phyloP scores from a whole-genome alignment of 1,140 invertebrate genomes.

The Scylla paramamosain region DNA sequence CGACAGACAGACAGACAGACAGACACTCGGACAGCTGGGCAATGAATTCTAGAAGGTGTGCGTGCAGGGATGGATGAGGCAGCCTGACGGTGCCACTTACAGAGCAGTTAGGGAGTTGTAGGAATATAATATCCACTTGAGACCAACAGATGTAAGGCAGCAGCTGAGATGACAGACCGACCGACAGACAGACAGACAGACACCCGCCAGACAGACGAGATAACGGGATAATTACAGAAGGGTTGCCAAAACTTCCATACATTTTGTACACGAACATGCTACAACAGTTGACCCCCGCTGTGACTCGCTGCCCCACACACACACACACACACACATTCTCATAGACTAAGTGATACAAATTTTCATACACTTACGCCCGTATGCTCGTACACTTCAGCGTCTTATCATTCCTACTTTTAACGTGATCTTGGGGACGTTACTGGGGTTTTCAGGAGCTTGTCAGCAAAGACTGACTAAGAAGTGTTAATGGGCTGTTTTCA shows the following conservation, averaged over 20 bases:
- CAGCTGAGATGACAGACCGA: background rate
- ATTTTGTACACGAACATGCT: too few species aligned
- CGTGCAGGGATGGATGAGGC: background rate
- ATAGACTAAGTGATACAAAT: too few species aligned
- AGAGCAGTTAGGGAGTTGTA: background rate
- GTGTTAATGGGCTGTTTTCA: too few species aligned
- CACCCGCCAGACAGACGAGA: background rate
- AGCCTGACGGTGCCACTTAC: background rate
- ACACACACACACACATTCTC: too few species aligned
- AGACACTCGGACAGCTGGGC: background rate
- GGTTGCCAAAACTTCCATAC: background rate
- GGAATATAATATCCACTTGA: slow-evolving; percentile 9
- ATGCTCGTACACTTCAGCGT: too few species aligned
- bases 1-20: background rate
- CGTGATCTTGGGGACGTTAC: too few species aligned
- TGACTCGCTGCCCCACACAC: too few species aligned
- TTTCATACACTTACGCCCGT: too few species aligned
- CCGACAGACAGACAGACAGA: background rate
- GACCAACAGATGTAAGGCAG: background rate
- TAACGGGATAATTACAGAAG: background rate
- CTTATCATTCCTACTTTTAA: too few species aligned
- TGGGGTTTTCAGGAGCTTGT: too few species aligned
- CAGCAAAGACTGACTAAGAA: too few species aligned
- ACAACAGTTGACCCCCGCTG: too few species aligned
- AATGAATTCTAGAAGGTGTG: background rate